Evolutionary conservation across 2,888 invertebrate species (phyloP).

Genomic region (Argynnis bischoffii): DNA sequence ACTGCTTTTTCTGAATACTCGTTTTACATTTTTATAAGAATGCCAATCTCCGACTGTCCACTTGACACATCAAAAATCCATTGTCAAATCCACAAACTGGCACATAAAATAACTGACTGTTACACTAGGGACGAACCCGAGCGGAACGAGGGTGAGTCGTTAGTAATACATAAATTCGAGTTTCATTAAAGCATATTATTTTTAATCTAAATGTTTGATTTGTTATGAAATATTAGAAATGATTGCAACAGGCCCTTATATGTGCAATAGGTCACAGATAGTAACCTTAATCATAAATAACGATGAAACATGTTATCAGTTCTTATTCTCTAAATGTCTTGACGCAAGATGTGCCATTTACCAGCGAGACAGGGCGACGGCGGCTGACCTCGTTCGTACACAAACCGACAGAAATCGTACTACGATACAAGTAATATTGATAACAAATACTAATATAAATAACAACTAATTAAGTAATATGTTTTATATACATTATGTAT

Average conservation of each 20-base stretch:
- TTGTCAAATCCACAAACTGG: no score
- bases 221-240: conserved; percentile 5
- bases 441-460: not conserved
- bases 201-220: not conserved
- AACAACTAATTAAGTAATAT: no score
- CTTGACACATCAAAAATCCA: no score
- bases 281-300: not conserved
- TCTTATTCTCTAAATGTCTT: not conserved
- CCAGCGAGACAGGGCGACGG: conserved; percentile 17
- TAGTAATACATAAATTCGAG: no score
- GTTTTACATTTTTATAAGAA: no score
- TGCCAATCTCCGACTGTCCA: no score
- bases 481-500: no score
- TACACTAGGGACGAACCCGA: no score
- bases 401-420: not conserved
- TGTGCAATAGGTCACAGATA: conserved; percentile 7
- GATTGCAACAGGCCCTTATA: not conserved
- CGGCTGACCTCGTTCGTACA: conserved; percentile 15
- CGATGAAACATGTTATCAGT: conserved; percentile 8
- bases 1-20: no score
- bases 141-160: no score
- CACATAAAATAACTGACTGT: no score
- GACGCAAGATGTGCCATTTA: conserved; percentile 7
- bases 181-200: no score
- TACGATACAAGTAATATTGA: not conserved